phyloP scores from a whole-genome alignment of 2,113 vertebrate species.

The Pseudorectes ferrugineus region DNA sequence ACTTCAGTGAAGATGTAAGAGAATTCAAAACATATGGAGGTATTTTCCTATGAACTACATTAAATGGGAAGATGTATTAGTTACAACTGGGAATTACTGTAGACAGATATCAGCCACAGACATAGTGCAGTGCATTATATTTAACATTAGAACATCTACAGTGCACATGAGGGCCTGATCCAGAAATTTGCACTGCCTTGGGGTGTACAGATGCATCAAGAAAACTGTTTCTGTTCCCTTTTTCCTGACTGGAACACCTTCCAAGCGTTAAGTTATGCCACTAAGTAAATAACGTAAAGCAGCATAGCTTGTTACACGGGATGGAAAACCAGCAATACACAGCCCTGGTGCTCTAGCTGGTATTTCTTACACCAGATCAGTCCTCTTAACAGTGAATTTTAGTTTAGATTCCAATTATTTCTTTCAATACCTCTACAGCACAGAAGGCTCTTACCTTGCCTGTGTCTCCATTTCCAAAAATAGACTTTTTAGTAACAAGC shows the following conservation, averaged over 20 bases:
- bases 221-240: not conserved
- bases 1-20: not conserved
- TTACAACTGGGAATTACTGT: not conserved
- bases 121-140: not conserved
- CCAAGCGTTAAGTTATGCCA: not conserved
- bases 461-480: not conserved
- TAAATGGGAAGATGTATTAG: not conserved
- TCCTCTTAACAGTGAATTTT: not conserved
- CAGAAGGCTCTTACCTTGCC: not conserved
- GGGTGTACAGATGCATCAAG: not conserved
- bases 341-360: not conserved
- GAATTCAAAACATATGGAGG: slow-evolving; percentile 15
- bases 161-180: not conserved
- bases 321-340: not conserved
- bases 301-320: not conserved
- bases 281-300: not conserved
- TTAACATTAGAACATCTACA: not conserved
- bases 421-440: not conserved
- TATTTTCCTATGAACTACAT: not conserved
- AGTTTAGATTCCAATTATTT: not conserved
- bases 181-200: not conserved
- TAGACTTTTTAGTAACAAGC: not conserved
- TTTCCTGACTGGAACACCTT: not conserved
- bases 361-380: not conserved
- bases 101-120: not conserved